Percentiles rank a stretch among this genome's conserved stretches.
phyloP scores from a whole-genome alignment of 2,888 invertebrate species.

The Lochmaea capreae region DNA sequence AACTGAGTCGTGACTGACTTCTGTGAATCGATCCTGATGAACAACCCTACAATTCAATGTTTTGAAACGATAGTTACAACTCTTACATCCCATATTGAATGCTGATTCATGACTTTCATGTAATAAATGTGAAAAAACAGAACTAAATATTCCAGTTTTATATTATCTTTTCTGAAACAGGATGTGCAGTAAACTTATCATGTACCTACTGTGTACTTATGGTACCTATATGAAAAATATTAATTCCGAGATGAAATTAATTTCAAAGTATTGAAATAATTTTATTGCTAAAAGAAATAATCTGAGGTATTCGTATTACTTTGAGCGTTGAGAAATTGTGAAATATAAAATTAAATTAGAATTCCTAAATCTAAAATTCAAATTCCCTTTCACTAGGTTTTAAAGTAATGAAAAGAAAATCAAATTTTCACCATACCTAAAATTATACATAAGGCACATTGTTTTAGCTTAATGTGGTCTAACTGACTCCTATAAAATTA shows the following conservation, averaged over 20 bases:
- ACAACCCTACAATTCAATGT: no score
- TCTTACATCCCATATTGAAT: no score
- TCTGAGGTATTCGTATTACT: slow-evolving; percentile 3
- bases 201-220: no score
- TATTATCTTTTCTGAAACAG: no score
- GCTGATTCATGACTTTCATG: no score
- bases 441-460: slow-evolving; percentile 15
- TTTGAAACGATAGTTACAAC: no score
- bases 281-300: slow-evolving; percentile 27
- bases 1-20: no score
- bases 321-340: slow-evolving; percentile 15
- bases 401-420: slow-evolving; percentile 60
- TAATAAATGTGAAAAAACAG: no score
- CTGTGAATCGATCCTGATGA: no score
- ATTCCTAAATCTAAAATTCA: slow-evolving; percentile 47
- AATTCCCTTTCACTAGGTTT: slow-evolving; percentile 61
- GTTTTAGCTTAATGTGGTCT: not conserved
- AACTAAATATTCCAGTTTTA: no score
- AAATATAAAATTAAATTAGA: slow-evolving; percentile 24
- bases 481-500: slow-evolving; percentile 4
- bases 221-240: no score
- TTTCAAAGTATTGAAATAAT: not conserved
- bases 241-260: not conserved
- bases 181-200: no score
- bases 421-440: slow-evolving; percentile 45